Conservation (phyloP, 2,797 vertebrate genomes). For the Sparidentex hasta region DNA sequence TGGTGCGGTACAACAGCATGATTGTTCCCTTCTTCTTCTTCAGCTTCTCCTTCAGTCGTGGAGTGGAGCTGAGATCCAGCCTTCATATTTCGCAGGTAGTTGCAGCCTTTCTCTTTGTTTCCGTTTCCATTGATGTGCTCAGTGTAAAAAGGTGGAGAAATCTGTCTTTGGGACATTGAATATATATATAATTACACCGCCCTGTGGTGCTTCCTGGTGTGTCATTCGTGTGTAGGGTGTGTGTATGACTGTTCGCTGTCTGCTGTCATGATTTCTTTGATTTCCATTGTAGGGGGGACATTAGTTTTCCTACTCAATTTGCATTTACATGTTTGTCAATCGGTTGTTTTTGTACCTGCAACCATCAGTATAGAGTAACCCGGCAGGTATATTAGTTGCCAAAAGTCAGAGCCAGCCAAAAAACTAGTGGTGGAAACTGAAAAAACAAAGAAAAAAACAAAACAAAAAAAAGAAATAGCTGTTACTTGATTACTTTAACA, state of each 20-base stretch:
- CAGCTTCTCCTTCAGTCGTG: constrained; percentile 49
- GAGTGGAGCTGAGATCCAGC: constrained; percentile 34
- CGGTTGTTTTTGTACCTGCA: background rate
- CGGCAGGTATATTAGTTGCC: background rate
- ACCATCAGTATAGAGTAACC: background rate
- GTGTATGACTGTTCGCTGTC: background rate
- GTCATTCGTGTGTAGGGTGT: background rate
- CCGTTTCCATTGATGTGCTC: background rate
- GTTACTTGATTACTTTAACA: too few species aligned
- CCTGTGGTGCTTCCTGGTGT: constrained; percentile 14
- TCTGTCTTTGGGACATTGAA: constrained; percentile 5
- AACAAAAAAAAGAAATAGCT: too few species aligned
- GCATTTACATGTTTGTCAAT: background rate
- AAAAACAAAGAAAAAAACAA: background rate
- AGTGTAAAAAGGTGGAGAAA: background rate
- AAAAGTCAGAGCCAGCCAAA: background rate
- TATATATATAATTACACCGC: background rate
- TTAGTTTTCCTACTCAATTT: background rate
- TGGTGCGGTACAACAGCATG: constrained; percentile 75
- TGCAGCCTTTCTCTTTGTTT: background rate
- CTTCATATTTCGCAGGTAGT: constrained; percentile 53
- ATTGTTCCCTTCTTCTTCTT: constrained; percentile 75
- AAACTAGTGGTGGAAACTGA: background rate
- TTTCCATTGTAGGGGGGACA: background rate
- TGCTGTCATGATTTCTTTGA: too few species aligned